Percentiles rank a stretch among this genome's conserved stretches.
phyloP scores from a whole-genome alignment of 2,888 invertebrate genomes.

The Disparrhopalites patrizii region DNA sequence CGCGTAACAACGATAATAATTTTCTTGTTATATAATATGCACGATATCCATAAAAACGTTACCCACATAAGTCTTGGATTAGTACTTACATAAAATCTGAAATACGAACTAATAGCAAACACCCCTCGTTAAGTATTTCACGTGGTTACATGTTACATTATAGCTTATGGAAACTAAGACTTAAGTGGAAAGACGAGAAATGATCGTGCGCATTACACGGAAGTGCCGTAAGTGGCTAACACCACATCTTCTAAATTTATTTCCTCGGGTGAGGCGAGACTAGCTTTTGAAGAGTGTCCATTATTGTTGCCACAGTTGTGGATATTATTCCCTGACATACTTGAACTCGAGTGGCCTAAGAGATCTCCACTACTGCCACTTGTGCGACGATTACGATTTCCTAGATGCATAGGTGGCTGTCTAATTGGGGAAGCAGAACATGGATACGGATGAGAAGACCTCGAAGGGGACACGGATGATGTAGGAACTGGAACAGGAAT shows the following conservation, averaged over 20 bases:
- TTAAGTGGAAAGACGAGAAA: no score
- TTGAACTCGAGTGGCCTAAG: background rate
- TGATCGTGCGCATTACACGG: conserved; percentile 32
- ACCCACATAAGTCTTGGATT: no score
- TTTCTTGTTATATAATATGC: no score
- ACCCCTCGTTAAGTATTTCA: no score
- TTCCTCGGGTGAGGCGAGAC: conserved; percentile 46
- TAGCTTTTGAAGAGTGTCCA: conserved; percentile 44
- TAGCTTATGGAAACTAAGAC: no score
- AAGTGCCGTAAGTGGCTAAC: conserved; percentile 43
- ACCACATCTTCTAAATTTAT: conserved; percentile 46
- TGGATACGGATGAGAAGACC: conserved; percentile 1
- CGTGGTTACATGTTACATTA: no score
- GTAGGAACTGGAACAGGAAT: background rate
- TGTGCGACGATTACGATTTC: background rate
- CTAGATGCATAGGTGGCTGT: background rate
- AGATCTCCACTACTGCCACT: conserved; percentile 20
- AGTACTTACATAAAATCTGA: no score
- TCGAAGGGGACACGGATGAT: background rate
- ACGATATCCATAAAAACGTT: no score
- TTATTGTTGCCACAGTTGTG: conserved; percentile 3
- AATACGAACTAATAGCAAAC: no score
- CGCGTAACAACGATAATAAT: no score
- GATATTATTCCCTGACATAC: conserved; percentile 7
- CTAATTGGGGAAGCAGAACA: conserved; percentile 8